A percentile compares a stretch with the other conserved stretches of the same genome.
These are phyloP conservation scores for Lutjanus campechanus DNA, from an alignment of 2,797 vertebrate species.

Conservation along the genomic window DNA sequence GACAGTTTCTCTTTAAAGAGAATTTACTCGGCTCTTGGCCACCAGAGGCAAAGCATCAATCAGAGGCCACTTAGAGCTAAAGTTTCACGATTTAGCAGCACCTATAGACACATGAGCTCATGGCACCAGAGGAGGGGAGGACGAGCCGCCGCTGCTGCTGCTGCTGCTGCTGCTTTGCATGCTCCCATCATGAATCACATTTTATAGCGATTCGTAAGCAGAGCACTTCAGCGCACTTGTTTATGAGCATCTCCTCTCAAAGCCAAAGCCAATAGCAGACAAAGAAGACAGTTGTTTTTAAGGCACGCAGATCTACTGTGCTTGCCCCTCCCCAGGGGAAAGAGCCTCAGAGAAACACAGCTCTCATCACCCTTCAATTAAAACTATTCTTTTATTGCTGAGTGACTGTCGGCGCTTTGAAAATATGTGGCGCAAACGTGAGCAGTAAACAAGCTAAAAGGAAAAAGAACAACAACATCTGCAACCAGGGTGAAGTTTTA, in stretches of 20 bases:
- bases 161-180: slow-evolving; percentile 34
- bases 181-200: slow-evolving; percentile 51
- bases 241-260: slow-evolving; percentile 35
- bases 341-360: slow-evolving; percentile 26
- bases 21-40: slow-evolving; percentile 55
- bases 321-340: slow-evolving; percentile 5
- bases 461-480: slow-evolving; percentile 15
- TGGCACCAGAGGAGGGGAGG: slow-evolving; percentile 22
- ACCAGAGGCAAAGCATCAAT: slow-evolving; percentile 67
- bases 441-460: slow-evolving; percentile 22
- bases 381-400: slow-evolving; percentile 38
- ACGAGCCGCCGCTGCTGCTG: slow-evolving; percentile 29
- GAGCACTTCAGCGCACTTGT: slow-evolving; percentile 29
- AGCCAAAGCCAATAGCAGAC: slow-evolving; percentile 35
- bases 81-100: slow-evolving; percentile 54
- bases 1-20: slow-evolving; percentile 55
- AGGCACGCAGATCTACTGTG: slow-evolving; percentile 20
- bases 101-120: slow-evolving; percentile 53
- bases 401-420: slow-evolving; percentile 33
- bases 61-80: slow-evolving; percentile 63
- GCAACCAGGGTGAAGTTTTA: not conserved
- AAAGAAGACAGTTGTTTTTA: slow-evolving; percentile 48
- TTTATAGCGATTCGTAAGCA: slow-evolving; percentile 47
- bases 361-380: slow-evolving; percentile 44
- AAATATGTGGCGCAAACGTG: slow-evolving; percentile 30